Percentiles rank a stretch among this genome's conserved stretches.
These are phyloP conservation scores for Struthio camelus DNA, from an alignment of 2,113 vertebrate genomes.

Conservation along the genomic window DNA sequence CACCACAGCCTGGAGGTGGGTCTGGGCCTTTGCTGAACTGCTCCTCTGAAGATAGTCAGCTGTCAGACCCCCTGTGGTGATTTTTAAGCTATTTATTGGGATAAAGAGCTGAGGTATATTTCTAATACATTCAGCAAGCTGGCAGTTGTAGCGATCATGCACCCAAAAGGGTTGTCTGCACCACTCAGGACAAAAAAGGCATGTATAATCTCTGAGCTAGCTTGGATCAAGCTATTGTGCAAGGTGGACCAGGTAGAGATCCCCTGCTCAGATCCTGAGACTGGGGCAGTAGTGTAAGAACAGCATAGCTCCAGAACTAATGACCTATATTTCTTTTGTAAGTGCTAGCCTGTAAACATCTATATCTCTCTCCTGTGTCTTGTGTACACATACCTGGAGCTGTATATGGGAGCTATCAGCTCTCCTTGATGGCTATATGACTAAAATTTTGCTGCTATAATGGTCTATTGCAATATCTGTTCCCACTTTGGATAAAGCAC, in stretches of 20 bases:
- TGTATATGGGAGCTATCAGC: neutral
- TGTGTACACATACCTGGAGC: too few species aligned
- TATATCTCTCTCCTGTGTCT: neutral
- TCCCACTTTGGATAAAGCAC: neutral
- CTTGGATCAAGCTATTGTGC: neutral
- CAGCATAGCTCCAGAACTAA: neutral
- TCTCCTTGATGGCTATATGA: neutral
- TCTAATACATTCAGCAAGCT: neutral
- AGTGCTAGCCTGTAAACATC: neutral
- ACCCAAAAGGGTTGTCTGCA: neutral
- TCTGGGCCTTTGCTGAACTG: neutral
- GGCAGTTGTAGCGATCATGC: neutral
- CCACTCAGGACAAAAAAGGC: neutral
- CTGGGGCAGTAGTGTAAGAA: neutral
- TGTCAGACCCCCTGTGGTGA: neutral
- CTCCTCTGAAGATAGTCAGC: neutral
- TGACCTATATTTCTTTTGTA: neutral
- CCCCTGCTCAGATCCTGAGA: neutral
- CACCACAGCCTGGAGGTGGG: neutral
- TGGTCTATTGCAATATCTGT: neutral
- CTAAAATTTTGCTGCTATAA: neutral
- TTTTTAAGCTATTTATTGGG: neutral
- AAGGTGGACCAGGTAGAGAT: neutral
- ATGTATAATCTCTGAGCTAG: neutral
- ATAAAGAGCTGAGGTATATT: neutral